These are phyloP conservation scores for Otolemur garnettii DNA, from an alignment of 2,113 vertebrate species.

Conservation along the genomic window DNA sequence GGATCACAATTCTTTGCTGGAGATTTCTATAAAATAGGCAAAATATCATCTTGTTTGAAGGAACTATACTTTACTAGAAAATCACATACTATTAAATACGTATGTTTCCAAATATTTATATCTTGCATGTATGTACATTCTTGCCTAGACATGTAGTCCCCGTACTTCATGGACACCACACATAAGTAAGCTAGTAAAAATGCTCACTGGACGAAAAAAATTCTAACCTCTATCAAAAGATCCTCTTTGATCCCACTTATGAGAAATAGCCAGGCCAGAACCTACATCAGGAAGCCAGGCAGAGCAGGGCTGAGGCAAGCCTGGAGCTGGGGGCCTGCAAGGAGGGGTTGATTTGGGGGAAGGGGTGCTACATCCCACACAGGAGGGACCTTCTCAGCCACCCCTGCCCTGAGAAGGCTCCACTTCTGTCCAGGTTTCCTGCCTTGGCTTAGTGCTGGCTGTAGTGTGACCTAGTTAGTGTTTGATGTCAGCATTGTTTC, in stretches of 20 bases:
- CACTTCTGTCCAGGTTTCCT: neutral
- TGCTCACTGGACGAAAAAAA: slow-evolving; percentile 43
- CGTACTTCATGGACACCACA: neutral
- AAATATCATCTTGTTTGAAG: slow-evolving; percentile 67
- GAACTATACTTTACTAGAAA: slow-evolving; percentile 66
- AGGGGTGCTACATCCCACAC: neutral
- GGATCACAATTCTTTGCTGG: slow-evolving; percentile 45
- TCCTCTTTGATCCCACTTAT: neutral
- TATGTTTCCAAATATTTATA: slow-evolving; percentile 37
- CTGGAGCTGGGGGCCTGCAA: rapidly evolving
- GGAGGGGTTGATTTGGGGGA: neutral
- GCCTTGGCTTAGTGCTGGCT: neutral
- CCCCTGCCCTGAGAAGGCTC: too few species aligned
- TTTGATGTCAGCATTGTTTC: neutral
- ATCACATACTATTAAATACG: slow-evolving; percentile 40
- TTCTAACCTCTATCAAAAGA: neutral
- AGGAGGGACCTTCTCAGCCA: neutral
- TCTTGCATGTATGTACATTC: neutral
- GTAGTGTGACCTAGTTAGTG: neutral
- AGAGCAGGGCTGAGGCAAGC: neutral
- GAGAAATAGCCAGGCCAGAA: neutral
- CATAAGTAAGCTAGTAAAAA: slow-evolving; percentile 67
- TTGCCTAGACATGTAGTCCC: slow-evolving; percentile 46
- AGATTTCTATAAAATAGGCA: slow-evolving; percentile 72
- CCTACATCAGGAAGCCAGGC: neutral